phyloP scores from a whole-genome alignment of 2,797 vertebrate species.

The Carduelis carduelis region DNA sequence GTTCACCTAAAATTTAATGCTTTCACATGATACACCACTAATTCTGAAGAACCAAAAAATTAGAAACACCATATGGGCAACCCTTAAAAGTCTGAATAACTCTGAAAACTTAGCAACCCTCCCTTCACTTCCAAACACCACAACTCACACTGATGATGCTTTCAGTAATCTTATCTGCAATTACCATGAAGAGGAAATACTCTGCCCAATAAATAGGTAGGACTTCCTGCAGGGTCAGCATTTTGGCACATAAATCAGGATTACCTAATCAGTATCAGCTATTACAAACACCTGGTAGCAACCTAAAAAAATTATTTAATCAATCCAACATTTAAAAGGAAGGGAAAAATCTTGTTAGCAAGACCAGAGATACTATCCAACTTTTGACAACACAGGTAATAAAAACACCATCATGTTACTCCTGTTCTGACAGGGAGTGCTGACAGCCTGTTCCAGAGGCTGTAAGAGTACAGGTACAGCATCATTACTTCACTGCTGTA shows the following conservation, averaged over 20 bases:
- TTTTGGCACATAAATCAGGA: background rate
- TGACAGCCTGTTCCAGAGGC: slow-evolving; percentile 18
- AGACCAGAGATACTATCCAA: slow-evolving; percentile 58
- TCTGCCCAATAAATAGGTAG: background rate
- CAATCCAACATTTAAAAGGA: background rate
- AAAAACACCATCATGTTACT: slow-evolving; percentile 68
- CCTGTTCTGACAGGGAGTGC: slow-evolving; percentile 46
- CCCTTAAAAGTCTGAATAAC: background rate
- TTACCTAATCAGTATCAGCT: background rate
- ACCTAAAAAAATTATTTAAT: background rate
- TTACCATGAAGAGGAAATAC: background rate
- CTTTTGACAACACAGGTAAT: slow-evolving; percentile 80
- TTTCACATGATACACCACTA: background rate
- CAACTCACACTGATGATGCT: background rate
- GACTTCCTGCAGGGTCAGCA: background rate
- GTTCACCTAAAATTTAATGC: background rate
- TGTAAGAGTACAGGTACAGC: slow-evolving; percentile 60
- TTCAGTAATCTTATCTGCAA: background rate
- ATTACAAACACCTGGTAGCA: background rate
- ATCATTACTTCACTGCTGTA: slow-evolving; percentile 55
- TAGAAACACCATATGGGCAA: background rate
- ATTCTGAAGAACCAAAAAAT: background rate
- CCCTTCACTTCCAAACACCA: background rate
- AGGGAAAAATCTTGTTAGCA: slow-evolving; percentile 72
- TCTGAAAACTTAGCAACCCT: background rate